These are phyloP conservation scores for Ligdia adustata DNA, from an alignment of 2,888 invertebrate species.

Conservation along the genomic window DNA sequence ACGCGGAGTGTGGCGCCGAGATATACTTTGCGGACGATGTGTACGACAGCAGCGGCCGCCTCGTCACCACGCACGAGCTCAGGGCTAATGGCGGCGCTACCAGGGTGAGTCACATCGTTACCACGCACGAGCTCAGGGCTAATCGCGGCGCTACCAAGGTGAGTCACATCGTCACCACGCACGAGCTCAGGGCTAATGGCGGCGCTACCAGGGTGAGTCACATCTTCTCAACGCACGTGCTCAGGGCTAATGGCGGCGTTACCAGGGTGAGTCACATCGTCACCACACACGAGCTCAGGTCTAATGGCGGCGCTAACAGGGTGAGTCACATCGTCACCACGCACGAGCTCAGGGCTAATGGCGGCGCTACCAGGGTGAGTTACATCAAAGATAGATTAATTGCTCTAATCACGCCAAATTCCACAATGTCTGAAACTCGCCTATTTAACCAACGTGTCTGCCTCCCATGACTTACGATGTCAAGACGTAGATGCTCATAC, in stretches of 20 bases:
- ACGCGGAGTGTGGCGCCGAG: constrained; percentile 89
- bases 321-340: no score
- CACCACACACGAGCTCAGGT: not conserved
- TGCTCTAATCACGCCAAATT: no score
- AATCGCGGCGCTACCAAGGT: not conserved
- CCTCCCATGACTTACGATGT: no score
- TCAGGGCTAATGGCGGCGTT: constrained; percentile 92
- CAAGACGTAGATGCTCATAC: no score
- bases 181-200: no score
- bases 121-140: not conserved
- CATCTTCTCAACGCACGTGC: constrained; percentile 91
- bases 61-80: constrained; percentile 91
- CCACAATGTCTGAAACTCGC: no score
- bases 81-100: constrained; percentile 92
- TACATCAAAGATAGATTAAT: no score
- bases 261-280: not conserved
- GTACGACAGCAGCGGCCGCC: constrained; percentile 90
- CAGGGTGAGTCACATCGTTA: constrained; percentile 44
- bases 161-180: no score
- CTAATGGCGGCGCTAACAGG: not conserved
- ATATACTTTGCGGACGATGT: constrained; percentile 95
- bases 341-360: no score
- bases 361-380: no score
- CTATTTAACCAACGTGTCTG: no score
- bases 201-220: no score